phyloP scores from a whole-genome alignment of 2,113 vertebrate genomes.

The Sebastes schlegelii region DNA sequence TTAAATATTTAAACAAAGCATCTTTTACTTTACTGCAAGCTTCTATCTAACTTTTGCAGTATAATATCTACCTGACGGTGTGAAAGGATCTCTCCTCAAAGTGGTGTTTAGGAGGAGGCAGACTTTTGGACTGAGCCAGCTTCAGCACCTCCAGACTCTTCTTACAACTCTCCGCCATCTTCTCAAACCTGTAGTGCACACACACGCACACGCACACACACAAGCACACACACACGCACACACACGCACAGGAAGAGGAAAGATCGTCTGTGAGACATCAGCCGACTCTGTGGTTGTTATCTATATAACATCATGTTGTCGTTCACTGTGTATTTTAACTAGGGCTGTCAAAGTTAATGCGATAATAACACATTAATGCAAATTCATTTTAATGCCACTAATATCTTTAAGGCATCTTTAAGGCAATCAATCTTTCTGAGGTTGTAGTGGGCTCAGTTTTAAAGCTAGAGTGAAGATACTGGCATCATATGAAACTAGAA shows the following conservation, averaged over 20 bases:
- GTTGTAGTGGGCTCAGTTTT: too few species aligned
- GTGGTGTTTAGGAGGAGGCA: slow-evolving; percentile 93
- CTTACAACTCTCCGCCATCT: slow-evolving; percentile 91
- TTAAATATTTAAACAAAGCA: background rate
- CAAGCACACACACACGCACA: slow-evolving; percentile 5
- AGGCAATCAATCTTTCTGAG: too few species aligned
- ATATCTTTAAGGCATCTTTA: too few species aligned
- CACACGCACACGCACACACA: background rate
- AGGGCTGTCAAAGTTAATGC: too few species aligned
- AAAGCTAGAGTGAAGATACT: too few species aligned
- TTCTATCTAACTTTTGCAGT: background rate
- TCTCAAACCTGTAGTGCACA: slow-evolving; percentile 89
- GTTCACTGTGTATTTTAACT: background rate
- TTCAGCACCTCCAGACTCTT: slow-evolving; percentile 92
- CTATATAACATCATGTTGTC: background rate
- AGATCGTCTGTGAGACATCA: background rate
- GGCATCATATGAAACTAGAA: too few species aligned
- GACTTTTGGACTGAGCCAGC: slow-evolving; percentile 89
- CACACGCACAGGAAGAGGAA: background rate
- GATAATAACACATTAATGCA: too few species aligned
- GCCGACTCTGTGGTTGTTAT: background rate
- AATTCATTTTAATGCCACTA: too few species aligned
- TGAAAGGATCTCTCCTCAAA: slow-evolving; percentile 94
- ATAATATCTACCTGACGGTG: slow-evolving; percentile 88
- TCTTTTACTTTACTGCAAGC: background rate